A percentile compares a stretch with the other conserved stretches of the same genome.
These are phyloP conservation scores for Lepidostoma basale DNA, from an alignment of 1,140 invertebrate genomes.

Conservation along the genomic window DNA sequence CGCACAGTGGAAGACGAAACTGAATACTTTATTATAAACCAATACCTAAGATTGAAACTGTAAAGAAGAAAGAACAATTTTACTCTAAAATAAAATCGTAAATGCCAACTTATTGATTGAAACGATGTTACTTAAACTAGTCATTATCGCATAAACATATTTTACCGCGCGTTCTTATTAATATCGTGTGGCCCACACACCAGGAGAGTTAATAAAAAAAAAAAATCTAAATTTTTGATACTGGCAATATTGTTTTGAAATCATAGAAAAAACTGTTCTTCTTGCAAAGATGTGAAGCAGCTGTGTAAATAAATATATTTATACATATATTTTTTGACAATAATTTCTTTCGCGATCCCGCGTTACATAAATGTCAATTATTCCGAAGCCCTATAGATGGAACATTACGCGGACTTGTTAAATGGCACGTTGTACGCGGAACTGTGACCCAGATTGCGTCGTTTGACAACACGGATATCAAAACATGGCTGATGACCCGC, in stretches of 20 bases:
- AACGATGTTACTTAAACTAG: too few relatives aligned
- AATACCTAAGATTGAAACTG: too few relatives aligned
- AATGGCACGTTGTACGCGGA: background rate
- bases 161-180: too few relatives aligned
- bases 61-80: too few relatives aligned
- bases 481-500: constrained; percentile 31
- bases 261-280: constrained; percentile 6
- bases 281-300: constrained; percentile 18
- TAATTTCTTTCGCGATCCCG: constrained; percentile 16
- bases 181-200: too few relatives aligned
- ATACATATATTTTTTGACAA: constrained; percentile 33
- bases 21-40: too few relatives aligned
- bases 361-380: constrained; percentile 37
- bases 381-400: constrained; percentile 20
- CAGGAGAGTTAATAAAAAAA: too few relatives aligned
- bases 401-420: background rate
- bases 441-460: constrained; percentile 7
- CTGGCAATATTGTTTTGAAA: background rate
- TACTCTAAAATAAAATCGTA: too few relatives aligned
- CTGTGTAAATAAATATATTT: constrained; percentile 38
- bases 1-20: too few relatives aligned
- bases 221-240: too few relatives aligned
- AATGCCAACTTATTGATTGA: too few relatives aligned
- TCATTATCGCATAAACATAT: too few relatives aligned
- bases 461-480: constrained; percentile 2